These are phyloP conservation scores for Callyntrura guangdongensis DNA, from an alignment of 2,888 invertebrate genomes.

Conservation along the genomic window DNA sequence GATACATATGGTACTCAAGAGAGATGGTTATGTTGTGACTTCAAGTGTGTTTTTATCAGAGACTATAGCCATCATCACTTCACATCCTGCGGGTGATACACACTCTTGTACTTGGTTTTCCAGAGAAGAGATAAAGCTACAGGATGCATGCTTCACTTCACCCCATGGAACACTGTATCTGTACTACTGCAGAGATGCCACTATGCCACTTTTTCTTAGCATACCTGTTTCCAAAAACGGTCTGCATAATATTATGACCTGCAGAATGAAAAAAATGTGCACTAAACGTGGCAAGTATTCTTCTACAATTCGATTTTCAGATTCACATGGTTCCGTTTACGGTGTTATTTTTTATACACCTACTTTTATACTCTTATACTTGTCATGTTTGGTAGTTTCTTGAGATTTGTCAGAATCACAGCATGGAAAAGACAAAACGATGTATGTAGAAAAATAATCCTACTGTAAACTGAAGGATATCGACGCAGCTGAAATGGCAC, in stretches of 20 bases:
- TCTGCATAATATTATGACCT: background rate
- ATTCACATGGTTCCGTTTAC: background rate
- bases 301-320: background rate
- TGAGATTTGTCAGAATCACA: constrained; percentile 68
- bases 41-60: background rate
- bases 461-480: too few species aligned
- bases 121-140: constrained; percentile 1
- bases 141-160: background rate
- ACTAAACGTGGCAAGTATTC: constrained; percentile 14
- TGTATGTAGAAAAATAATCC: background rate
- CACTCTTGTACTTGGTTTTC: constrained; percentile 51
- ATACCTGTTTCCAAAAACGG: background rate
- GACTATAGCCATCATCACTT: constrained; percentile 46
- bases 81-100: constrained; percentile 55
- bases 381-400: background rate
- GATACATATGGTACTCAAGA: background rate
- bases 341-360: too few species aligned
- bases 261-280: constrained; percentile 9
- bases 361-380: too few species aligned
- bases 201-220: too few species aligned
- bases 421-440: constrained; percentile 33
- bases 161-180: constrained; percentile 30
- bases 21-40: constrained; percentile 13
- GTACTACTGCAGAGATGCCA: background rate
- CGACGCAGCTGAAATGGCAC: too few species aligned